Evolutionary conservation across 2,113 vertebrate species (phyloP).

Genomic region (Recurvirostra avosetta): DNA sequence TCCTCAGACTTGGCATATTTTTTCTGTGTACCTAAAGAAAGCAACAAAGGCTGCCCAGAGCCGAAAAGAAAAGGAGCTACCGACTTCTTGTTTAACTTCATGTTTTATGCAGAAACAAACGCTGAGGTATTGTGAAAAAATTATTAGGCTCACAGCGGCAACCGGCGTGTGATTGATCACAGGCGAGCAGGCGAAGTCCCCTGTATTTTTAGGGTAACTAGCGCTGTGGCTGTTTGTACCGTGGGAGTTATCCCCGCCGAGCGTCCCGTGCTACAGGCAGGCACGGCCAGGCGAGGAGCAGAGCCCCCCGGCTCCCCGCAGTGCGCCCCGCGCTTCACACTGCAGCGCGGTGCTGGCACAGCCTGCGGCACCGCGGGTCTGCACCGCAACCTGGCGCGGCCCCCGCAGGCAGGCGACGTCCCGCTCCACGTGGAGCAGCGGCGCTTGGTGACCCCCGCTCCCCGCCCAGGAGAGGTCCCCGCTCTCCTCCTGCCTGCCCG

Average conservation of each 20-base stretch:
- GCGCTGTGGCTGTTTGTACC: fast-evolving
- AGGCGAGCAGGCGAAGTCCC: fast-evolving
- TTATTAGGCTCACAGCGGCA: background rate
- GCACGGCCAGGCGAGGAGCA: too few relatives aligned
- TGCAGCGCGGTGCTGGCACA: too few relatives aligned
- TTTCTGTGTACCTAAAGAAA: background rate
- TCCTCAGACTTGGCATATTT: background rate
- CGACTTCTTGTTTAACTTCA: background rate
- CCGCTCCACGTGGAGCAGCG: too few relatives aligned
- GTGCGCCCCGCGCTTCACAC: too few relatives aligned
- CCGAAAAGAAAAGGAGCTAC: background rate
- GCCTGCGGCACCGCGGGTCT: too few relatives aligned
- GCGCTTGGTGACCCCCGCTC: too few relatives aligned
- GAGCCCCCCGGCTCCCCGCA: too few relatives aligned
- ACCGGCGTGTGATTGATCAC: fast-evolving
- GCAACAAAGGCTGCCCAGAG: background rate
- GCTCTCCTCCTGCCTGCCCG: too few relatives aligned
- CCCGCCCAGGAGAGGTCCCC: too few relatives aligned
- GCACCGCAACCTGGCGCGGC: too few relatives aligned
- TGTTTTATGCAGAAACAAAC: background rate
- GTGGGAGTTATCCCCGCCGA: background rate
- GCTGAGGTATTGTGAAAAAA: background rate
- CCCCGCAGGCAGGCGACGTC: too few relatives aligned
- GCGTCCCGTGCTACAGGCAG: background rate
- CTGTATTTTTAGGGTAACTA: background rate